Conservation (phyloP, 2,888 invertebrate species). For the Lymantria monacha region DNA sequence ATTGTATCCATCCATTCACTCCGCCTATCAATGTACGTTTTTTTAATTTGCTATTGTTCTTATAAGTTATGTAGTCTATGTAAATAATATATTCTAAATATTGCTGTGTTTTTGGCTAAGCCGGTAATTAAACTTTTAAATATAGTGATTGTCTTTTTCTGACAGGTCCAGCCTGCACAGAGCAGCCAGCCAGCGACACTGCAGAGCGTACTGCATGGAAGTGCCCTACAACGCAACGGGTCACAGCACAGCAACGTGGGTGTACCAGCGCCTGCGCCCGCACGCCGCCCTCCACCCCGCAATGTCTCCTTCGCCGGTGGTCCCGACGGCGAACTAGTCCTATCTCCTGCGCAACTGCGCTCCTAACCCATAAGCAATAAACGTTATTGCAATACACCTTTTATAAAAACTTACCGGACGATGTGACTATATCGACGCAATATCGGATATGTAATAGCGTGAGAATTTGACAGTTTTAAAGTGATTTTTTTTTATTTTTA, state of each 20-base stretch:
- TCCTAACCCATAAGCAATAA: slow-evolving; percentile 76
- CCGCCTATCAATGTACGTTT: no score
- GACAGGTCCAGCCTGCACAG: slow-evolving; percentile 34
- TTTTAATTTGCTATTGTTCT: no score
- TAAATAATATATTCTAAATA: no score
- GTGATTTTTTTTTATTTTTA: slow-evolving; percentile 54
- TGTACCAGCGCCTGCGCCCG: slow-evolving; percentile 32
- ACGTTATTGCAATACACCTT: slow-evolving; percentile 51
- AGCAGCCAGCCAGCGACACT: slow-evolving; percentile 28
- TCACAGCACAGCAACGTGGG: slow-evolving; percentile 21
- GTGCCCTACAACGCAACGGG: slow-evolving; percentile 41
- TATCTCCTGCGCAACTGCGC: slow-evolving; percentile 84
- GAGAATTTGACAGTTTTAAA: slow-evolving; percentile 45
- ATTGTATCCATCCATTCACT: no score
- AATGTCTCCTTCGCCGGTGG: slow-evolving; percentile 78
- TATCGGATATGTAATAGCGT: slow-evolving; percentile 58
- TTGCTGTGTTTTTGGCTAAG: no score
- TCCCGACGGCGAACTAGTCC: slow-evolving; percentile 82
- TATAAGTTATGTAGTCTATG: no score
- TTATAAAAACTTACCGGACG: slow-evolving; percentile 44
- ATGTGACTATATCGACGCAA: slow-evolving; percentile 52
- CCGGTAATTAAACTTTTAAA: no score
- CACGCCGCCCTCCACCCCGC: slow-evolving; percentile 63
- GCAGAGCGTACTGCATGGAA: slow-evolving; percentile 39
- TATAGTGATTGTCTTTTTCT: neutral